Conservation (phyloP, 2,888 invertebrate genomes). For the Nymphalis c-album region DNA sequence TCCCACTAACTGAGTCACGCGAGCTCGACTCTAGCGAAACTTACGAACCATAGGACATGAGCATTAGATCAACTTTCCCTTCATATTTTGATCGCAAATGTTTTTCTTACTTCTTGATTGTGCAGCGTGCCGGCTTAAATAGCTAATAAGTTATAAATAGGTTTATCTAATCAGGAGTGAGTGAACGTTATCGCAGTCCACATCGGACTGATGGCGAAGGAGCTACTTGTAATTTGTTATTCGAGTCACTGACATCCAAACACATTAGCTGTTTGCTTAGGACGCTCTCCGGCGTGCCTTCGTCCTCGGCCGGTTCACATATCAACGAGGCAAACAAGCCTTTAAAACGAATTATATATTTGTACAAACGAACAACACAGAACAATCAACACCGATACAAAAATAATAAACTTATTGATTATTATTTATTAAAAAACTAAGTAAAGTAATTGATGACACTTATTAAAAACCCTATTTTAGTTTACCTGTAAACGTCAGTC, state of each 20-base stretch:
- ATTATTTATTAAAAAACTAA: neutral
- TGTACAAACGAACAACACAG: constrained; percentile 1
- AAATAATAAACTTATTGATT: neutral
- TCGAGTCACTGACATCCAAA: constrained; percentile 29
- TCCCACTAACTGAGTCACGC: constrained; percentile 18
- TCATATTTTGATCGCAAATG: neutral
- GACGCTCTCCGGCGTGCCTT: constrained; percentile 21
- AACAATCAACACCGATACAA: neutral
- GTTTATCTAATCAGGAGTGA: neutral
- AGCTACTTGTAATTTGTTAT: constrained; percentile 31
- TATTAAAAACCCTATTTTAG: too few species aligned
- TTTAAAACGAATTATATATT: constrained; percentile 11
- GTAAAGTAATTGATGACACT: neutral
- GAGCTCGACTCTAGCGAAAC: constrained; percentile 12
- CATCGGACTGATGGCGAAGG: neutral
- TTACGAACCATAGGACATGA: constrained; percentile 7
- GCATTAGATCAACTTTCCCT: constrained; percentile 8
- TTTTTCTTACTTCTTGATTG: neutral
- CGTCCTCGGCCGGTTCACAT: constrained; percentile 7
- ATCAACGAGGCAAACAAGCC: constrained; percentile 5
- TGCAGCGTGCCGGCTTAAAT: too few species aligned
- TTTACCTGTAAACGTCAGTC: neutral
- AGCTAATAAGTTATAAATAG: too few species aligned
- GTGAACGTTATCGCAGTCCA: neutral
- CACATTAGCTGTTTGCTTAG: constrained; percentile 38